Evolutionary conservation across 2,888 invertebrate species (phyloP).

Genomic region (Helobdella robusta): DNA sequence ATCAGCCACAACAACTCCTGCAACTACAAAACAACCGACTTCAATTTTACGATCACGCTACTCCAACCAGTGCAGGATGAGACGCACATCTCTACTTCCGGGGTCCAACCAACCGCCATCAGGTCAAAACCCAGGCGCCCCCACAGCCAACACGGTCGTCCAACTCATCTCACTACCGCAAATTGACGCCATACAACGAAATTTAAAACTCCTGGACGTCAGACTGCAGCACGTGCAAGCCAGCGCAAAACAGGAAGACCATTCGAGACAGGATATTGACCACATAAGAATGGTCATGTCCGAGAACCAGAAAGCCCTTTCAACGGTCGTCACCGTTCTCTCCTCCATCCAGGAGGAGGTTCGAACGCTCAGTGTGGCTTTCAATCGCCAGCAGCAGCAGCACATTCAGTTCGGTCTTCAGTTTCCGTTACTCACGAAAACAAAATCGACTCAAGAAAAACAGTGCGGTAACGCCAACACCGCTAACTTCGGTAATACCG

Average conservation of each 20-base stretch:
- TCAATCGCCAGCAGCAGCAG: conserved; percentile 24
- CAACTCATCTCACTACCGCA: conserved; percentile 48
- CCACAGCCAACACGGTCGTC: conserved; percentile 42
- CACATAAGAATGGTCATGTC: conserved; percentile 41
- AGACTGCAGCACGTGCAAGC: conserved; percentile 47
- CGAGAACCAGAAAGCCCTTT: conserved; percentile 49
- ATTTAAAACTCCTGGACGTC: conserved; percentile 48
- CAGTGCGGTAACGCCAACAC: too few species aligned
- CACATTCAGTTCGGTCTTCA: conserved; percentile 26
- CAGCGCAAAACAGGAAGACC: conserved; percentile 46
- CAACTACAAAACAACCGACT: too few species aligned
- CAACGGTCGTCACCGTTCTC: conserved; percentile 47
- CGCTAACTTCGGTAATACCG: too few species aligned
- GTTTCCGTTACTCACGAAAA: conserved; percentile 6
- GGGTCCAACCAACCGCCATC: background rate
- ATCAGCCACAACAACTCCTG: too few species aligned
- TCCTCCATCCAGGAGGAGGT: conserved; percentile 44
- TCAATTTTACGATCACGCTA: too few species aligned
- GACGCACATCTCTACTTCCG: conserved; percentile 4
- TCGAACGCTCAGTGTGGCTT: conserved; percentile 25
- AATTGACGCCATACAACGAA: conserved; percentile 47
- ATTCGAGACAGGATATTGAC: conserved; percentile 44
- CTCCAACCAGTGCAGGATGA: too few species aligned
- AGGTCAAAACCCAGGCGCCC: background rate
- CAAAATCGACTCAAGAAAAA: conserved; percentile 22